These are phyloP conservation scores for Bergia puertoricense DNA, from an alignment of 92 coral and sea anemone species.

Conservation along the genomic window DNA sequence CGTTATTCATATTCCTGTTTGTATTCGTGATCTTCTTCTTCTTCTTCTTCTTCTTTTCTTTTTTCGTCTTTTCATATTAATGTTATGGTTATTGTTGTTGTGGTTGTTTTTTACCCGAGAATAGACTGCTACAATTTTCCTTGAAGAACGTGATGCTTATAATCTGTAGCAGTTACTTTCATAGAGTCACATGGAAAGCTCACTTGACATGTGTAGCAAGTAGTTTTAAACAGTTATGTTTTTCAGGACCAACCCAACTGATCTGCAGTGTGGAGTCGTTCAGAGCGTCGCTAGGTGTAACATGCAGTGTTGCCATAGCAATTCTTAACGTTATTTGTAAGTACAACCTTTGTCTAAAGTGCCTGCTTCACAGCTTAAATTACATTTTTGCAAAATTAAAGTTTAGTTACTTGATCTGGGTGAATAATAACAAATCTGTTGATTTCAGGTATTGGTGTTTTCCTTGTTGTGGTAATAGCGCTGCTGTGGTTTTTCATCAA, in stretches of 20 bases:
- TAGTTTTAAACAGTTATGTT: neutral
- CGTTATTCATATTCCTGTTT: neutral
- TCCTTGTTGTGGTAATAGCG: constrained; percentile 67
- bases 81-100: no score
- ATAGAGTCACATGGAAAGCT: neutral
- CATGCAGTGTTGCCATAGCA: constrained; percentile 79
- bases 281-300: constrained; percentile 70
- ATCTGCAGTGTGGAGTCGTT: constrained; percentile 80
- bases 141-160: neutral
- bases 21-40: neutral
- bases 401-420: neutral
- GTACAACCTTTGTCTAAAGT: neutral
- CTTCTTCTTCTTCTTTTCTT: neutral
- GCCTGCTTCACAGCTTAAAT: no score
- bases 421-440: neutral
- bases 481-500: constrained; percentile 82
- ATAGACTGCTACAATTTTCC: neutral
- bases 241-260: constrained; percentile 38
- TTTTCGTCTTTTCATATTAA: no score
- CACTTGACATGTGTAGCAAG: neutral
- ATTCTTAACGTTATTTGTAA: constrained; percentile 69
- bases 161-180: constrained; percentile 33
- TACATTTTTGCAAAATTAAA: no score
- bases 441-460: constrained; percentile 65
- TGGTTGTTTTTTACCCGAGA: no score